Base-by-base conservation (phyloP, 2,888 invertebrate genomes). In the Sceliomorpha sp. region DNA sequence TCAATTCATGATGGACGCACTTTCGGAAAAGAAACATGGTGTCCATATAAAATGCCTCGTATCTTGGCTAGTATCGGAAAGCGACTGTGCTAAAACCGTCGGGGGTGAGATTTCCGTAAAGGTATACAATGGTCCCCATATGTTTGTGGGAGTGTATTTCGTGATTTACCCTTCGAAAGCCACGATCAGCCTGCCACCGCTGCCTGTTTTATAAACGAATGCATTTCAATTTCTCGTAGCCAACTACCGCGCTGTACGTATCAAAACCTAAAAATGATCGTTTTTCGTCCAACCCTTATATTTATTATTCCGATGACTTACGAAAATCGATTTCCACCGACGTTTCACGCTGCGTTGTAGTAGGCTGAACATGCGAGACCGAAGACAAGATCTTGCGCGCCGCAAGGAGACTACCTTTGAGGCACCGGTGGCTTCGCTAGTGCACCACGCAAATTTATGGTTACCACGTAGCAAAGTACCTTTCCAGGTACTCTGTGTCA, bases 81-180 rank as follows among this genome's bases (percentile, higher is more conserved):
- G 78, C 73, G 75, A 70, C 64, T 71, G 59, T 72, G 75, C 73
- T 72, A 70, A 77, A 78, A 78, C 72, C 75, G 74, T 71, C 44
- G 72, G 63, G 70, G 75, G 75, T 71, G 73, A 62, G 66, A 76
- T 62, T 67, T 70, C n/a, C 73, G 76, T 76, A 73, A 76, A 79
- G 78, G 75, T 76, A 71, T 78, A 84, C 83, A 85, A 85, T 84
- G 77, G 76, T 75, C 53, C 79, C 83, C 81, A 81, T 84, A 83
- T 84, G 84, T 84, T 83, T 84, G 82, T 82, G 81, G 82, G 82
- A 80, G 81, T 82, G 82, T 84, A 77, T 74, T 81, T 79, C 75
- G 76, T 60, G 60, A 62, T 69, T 36, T 42, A 50, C 56, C 70
- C 75, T 64, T 58, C 60, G 40, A 64, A 70, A 70, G 74, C 70